phyloP scores from a whole-genome alignment of 2,113 vertebrate genomes.

The Procavia capensis region DNA sequence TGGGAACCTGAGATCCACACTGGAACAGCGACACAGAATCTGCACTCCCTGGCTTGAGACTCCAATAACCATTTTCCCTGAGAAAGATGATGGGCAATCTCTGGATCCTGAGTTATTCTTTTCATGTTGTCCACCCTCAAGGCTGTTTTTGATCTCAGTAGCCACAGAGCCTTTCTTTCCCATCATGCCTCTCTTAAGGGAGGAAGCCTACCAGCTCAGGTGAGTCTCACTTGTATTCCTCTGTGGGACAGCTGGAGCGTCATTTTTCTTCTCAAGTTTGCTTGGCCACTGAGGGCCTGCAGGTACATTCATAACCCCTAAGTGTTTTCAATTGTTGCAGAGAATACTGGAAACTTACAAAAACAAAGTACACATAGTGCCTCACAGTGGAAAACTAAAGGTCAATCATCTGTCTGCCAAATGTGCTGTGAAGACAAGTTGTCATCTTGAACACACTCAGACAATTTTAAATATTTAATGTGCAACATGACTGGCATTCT shows the following conservation, averaged over 20 bases:
- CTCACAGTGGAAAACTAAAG: not conserved
- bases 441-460: not conserved
- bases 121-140: not conserved
- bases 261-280: not conserved
- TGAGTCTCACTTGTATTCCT: not conserved
- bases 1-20: not conserved
- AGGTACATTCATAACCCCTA: not conserved
- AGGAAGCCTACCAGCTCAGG: not conserved
- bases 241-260: not conserved
- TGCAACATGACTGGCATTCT: too few relatives aligned
- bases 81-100: not conserved
- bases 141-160: not conserved
- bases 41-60: not conserved
- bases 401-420: not conserved
- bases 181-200: not conserved
- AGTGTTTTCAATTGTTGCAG: not conserved
- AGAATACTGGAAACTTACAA: not conserved
- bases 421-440: not conserved
- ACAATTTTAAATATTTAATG: not conserved
- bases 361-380: too few relatives aligned
- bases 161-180: not conserved
- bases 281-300: not conserved
- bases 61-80: not conserved
- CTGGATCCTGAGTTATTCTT: not conserved
- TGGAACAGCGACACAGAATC: not conserved